Conservation (phyloP, 2,797 vertebrate genomes). For the Leptodactylus fallax region DNA sequence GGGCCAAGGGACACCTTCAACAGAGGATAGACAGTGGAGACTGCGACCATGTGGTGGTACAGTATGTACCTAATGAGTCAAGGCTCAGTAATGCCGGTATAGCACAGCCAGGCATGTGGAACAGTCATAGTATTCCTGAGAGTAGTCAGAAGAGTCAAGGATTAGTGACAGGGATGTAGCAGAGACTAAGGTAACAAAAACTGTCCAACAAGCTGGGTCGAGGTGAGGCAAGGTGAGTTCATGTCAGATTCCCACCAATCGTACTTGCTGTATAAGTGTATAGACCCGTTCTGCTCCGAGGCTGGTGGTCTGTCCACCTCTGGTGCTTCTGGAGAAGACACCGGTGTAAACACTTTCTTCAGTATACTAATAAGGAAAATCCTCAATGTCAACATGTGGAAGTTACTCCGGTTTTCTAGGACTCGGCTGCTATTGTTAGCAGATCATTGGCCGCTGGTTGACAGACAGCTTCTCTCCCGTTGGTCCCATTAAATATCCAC, state of each 20-base stretch:
- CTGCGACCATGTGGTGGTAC: no score
- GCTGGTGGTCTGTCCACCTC: neutral
- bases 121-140: neutral
- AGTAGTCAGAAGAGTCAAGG: neutral
- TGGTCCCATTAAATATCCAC: conserved; percentile 67
- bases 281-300: neutral
- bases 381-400: neutral
- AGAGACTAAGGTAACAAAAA: no score
- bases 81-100: no score
- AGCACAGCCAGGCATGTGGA: no score
- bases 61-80: no score
- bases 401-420: neutral
- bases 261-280: neutral
- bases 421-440: neutral
- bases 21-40: no score
- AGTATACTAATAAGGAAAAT: neutral
- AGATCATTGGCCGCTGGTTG: conserved; percentile 63
- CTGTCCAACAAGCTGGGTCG: no score
- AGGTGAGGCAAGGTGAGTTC: no score
- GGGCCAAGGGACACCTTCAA: no score
- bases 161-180: no score
- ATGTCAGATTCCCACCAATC: neutral
- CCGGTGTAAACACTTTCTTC: neutral
- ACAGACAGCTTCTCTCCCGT: conserved; percentile 68
- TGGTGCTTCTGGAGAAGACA: neutral